Evolutionary conservation across 1,140 invertebrate genomes (phyloP), one percentile per base, ranked within the genome.

Genomic region (Oncopodura yosiiana): DNA sequence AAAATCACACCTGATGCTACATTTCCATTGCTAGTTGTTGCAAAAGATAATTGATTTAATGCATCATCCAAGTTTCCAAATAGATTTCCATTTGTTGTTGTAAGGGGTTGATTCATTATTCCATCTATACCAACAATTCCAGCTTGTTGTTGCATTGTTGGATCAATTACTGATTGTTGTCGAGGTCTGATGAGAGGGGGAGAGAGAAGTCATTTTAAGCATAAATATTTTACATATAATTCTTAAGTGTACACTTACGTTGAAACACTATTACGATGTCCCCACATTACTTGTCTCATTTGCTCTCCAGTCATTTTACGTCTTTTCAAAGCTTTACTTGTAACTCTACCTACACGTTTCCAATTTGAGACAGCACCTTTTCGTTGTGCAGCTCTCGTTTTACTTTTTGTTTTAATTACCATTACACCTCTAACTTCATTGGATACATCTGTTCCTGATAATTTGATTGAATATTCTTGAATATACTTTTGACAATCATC

Each of bases 391-490:
- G 95, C 94, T 63, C 88, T 79, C 0, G 94, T 97, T 73, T 96
- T 97, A 60, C 82, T 87, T 69, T 94, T 94, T 56, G 85, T 87
- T 75, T 97, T 98, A 69, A 99, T 98, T 41, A 98, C 89, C 84
- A 98, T 92, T 5, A 99, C 86, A 11, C 90, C 94, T 21, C 94
- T 76, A 55, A 87, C 81, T 70, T 89, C 86, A 16, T 81, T 85
- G 1, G 79, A 78, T 3, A 84, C 82, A 66, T 85, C 81, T 66
- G 90, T 87, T 1, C 85, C 66, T 4, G 61, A 84, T 39, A 98
- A 68, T 16, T 87, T 88, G 56, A 98, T 94, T 42, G 89, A 93
- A 71, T 98, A 99, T 60, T 93, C 86, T 70, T 94, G 83, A 37
- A 98, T 78, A 70, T 91, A 94, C 53, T 84, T 80, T 62, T 90